Conservation (phyloP, 2,888 invertebrate species). For the Hirtodrosophila duncani region DNA sequence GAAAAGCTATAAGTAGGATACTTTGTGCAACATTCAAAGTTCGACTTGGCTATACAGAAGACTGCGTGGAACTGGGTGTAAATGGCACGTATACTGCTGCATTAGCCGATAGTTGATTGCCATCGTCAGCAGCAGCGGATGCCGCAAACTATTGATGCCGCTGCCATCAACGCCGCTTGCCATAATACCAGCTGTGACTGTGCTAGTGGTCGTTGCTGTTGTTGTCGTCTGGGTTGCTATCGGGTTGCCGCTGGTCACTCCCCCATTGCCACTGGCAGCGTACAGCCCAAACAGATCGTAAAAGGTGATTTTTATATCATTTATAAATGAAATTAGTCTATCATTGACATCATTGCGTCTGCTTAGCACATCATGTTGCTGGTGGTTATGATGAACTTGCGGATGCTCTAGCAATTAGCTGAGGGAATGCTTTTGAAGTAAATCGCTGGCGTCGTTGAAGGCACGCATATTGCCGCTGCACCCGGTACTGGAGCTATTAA, state of each 20-base stretch:
- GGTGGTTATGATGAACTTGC: slow-evolving; percentile 34
- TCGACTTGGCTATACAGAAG: slow-evolving; percentile 75
- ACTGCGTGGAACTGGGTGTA: slow-evolving; percentile 77
- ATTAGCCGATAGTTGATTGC: slow-evolving; percentile 47
- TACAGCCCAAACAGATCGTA: slow-evolving; percentile 75
- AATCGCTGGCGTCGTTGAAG: slow-evolving; percentile 75
- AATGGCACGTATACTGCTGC: slow-evolving; percentile 69
- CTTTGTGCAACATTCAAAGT: slow-evolving; percentile 78
- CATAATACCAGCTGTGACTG: slow-evolving; percentile 27
- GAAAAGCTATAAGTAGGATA: slow-evolving; percentile 78
- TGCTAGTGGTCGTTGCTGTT: slow-evolving; percentile 22
- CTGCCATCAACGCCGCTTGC: slow-evolving; percentile 49
- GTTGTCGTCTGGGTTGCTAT: slow-evolving; percentile 30
- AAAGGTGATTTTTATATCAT: slow-evolving; percentile 75
- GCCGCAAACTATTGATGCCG: slow-evolving; percentile 47
- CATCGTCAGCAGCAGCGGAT: slow-evolving; percentile 56
- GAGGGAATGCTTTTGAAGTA: slow-evolving; percentile 80
- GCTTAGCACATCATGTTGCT: slow-evolving; percentile 66
- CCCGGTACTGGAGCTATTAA: slow-evolving; percentile 51
- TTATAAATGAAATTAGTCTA: slow-evolving; percentile 69
- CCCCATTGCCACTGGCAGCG: slow-evolving; percentile 43
- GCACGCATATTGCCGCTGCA: slow-evolving; percentile 59
- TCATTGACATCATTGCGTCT: slow-evolving; percentile 64
- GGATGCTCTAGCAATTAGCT: slow-evolving; percentile 79
- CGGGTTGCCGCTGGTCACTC: slow-evolving; percentile 37